Percentiles rank a stretch among this genome's conserved stretches.
Conservation (phyloP, 2,888 invertebrate species). For the Macroteleia sp. region DNA sequence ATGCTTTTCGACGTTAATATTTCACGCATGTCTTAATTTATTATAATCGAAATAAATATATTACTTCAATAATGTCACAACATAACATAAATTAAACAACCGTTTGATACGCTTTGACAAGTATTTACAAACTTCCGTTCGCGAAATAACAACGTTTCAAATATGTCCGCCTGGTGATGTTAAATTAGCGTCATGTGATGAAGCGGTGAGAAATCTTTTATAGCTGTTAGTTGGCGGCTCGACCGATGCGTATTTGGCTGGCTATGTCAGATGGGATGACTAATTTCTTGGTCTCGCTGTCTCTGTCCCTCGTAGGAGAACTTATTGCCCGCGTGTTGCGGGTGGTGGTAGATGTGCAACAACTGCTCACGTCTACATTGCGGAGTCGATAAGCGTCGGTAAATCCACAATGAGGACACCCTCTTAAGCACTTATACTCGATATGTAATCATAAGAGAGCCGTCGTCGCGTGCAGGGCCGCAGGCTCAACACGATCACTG, state of each 20-base stretch:
- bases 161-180: conserved; percentile 1
- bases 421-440: conserved; percentile 58
- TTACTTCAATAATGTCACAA: too few relatives aligned
- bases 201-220: conserved; percentile 47
- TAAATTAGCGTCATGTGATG: conserved; percentile 38
- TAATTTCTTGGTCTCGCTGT: conserved; percentile 51
- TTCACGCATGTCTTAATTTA: too few relatives aligned
- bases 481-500: conserved; percentile 41
- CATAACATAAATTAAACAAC: not conserved
- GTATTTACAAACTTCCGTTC: conserved; percentile 22
- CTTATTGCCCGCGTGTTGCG: conserved; percentile 48
- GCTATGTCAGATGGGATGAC: conserved; percentile 46
- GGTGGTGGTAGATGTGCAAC: conserved; percentile 54
- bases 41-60: too few relatives aligned
- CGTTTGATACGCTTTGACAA: not conserved
- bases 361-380: conserved; percentile 59
- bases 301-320: conserved; percentile 28
- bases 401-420: conserved; percentile 57
- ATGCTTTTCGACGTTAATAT: too few relatives aligned
- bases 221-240: conserved; percentile 29
- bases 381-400: conserved; percentile 60
- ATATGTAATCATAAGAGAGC: conserved; percentile 46
- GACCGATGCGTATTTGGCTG: conserved; percentile 28
- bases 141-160: conserved; percentile 15
- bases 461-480: conserved; percentile 61